Conservation (phyloP, 2,888 invertebrate genomes). For the Harpalus rubripes region DNA sequence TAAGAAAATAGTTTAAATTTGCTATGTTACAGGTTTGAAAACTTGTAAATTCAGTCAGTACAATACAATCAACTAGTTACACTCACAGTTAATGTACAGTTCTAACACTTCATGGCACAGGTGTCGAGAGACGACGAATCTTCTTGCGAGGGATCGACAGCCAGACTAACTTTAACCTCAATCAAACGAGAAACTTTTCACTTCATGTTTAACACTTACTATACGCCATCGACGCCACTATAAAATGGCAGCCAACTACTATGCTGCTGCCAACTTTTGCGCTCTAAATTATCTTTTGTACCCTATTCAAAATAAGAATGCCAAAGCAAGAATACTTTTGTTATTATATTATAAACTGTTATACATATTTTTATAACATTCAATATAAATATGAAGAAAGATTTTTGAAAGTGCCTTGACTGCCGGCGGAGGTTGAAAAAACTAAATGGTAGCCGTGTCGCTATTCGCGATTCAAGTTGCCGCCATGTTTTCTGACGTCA, state of each 20-base stretch:
- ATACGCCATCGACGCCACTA: neutral
- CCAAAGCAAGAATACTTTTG: neutral
- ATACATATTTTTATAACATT: too few species aligned
- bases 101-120: constrained; percentile 53
- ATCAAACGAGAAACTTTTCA: constrained; percentile 15
- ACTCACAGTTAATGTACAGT: constrained; percentile 49
- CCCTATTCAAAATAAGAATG: neutral
- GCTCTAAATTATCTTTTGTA: neutral
- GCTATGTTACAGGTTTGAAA: constrained; percentile 43
- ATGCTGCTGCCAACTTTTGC: neutral
- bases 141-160: constrained; percentile 22
- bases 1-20: constrained; percentile 56
- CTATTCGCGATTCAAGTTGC: too few species aligned
- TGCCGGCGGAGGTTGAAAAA: too few species aligned
- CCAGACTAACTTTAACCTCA: constrained; percentile 4
- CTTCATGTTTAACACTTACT: neutral
- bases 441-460: too few species aligned
- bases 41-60: constrained; percentile 55
- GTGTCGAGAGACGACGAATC: constrained; percentile 24
- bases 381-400: too few species aligned
- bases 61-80: constrained; percentile 52
- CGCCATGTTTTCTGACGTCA: too few species aligned
- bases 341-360: too few species aligned
- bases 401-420: too few species aligned
- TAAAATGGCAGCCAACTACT: neutral